Evolutionary conservation across 2,113 vertebrate species (phyloP).

Genomic region (Pterocles orientalis): DNA sequence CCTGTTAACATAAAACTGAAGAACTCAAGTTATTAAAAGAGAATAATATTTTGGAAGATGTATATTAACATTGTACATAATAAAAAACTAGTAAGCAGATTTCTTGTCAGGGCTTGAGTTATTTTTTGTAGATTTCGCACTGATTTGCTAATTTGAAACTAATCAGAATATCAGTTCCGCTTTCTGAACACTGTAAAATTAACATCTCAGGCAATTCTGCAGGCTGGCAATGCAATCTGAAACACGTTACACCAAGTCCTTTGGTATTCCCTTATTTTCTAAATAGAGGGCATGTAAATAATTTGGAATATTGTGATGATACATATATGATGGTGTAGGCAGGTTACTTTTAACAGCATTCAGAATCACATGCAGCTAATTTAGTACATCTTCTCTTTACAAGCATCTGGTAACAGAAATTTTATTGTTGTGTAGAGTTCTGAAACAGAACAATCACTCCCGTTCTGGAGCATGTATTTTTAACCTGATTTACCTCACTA

Average conservation of each 20-base stretch:
- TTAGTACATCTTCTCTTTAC: not conserved
- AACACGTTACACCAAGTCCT: not conserved
- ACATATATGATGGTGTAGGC: not conserved
- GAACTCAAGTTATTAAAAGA: not conserved
- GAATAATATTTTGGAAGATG: not conserved
- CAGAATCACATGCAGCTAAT: not conserved
- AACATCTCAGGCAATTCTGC: not conserved
- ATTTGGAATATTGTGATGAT: not conserved
- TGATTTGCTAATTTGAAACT: constrained; percentile 3
- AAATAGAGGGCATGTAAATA: not conserved
- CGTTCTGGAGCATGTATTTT: not conserved
- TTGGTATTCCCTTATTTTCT: not conserved
- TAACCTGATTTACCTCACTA: not conserved
- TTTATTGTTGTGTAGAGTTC: not conserved
- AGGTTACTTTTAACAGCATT: not conserved
- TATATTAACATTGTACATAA: not conserved
- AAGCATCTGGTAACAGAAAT: not conserved
- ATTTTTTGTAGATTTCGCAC: not conserved
- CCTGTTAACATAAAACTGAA: not conserved
- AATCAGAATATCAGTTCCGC: not conserved
- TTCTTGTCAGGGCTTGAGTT: not conserved
- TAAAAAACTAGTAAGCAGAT: not conserved
- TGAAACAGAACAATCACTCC: not conserved
- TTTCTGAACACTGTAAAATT: not conserved
- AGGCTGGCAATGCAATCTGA: not conserved